Conservation (phyloP, 2,888 invertebrate genomes). For the Criorhina ranunculi region DNA sequence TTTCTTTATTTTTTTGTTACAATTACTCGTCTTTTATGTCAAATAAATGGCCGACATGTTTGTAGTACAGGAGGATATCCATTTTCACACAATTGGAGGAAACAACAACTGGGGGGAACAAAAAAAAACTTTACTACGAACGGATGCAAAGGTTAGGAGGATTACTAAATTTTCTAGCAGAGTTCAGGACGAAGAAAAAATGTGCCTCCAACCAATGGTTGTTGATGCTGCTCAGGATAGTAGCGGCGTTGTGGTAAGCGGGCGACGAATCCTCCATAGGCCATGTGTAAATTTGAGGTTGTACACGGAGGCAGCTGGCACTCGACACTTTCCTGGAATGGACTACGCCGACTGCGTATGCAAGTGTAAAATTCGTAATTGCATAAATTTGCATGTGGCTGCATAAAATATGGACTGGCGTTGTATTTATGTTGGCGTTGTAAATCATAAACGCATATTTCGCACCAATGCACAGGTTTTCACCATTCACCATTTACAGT, state of each 20-base stretch:
- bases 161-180: slow-evolving; percentile 48
- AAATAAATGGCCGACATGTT: slow-evolving; percentile 82
- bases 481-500: slow-evolving; percentile 77
- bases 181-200: slow-evolving; percentile 23
- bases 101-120: slow-evolving; percentile 26
- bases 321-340: slow-evolving; percentile 47
- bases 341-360: slow-evolving; percentile 58
- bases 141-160: slow-evolving; percentile 48
- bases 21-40: slow-evolving; percentile 80
- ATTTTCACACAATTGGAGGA: slow-evolving; percentile 79
- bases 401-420: slow-evolving; percentile 81
- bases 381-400: slow-evolving; percentile 84
- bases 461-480: slow-evolving; percentile 78
- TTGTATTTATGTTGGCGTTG: slow-evolving; percentile 83
- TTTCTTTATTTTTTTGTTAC: slow-evolving; percentile 78
- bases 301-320: slow-evolving; percentile 57
- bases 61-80: slow-evolving; percentile 77
- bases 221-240: slow-evolving; percentile 21
- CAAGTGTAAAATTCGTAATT: slow-evolving; percentile 84
- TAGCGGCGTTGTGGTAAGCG: slow-evolving; percentile 17
- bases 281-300: slow-evolving; percentile 68
- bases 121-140: slow-evolving; percentile 4
- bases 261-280: slow-evolving; percentile 19
- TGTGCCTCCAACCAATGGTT: slow-evolving; percentile 15
- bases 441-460: slow-evolving; percentile 82